Percentiles rank a stretch among this genome's conserved stretches.
phyloP scores from a whole-genome alignment of 2,888 invertebrate genomes.

The Ferrisia virgata region DNA sequence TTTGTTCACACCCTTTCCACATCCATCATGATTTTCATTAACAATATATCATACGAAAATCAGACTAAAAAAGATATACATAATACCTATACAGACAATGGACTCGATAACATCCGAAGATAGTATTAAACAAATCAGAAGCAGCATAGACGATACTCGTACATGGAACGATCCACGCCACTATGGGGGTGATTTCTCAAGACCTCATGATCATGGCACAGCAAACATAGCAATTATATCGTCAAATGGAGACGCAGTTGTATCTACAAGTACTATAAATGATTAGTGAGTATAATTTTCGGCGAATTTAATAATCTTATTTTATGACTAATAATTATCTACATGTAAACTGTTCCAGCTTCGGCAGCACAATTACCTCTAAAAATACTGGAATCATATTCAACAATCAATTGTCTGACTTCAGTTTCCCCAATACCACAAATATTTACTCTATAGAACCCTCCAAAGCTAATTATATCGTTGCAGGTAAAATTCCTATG shows the following conservation, averaged over 20 bases:
- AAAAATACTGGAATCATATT: slow-evolving; percentile 82
- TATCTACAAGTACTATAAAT: slow-evolving; percentile 88
- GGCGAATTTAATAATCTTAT: background rate
- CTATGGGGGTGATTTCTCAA: slow-evolving; percentile 49
- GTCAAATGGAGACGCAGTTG: slow-evolving; percentile 81
- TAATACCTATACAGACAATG: slow-evolving; percentile 42
- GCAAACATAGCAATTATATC: slow-evolving; percentile 77
- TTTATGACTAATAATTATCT: background rate
- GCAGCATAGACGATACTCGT: slow-evolving; percentile 50
- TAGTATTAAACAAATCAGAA: slow-evolving; percentile 32
- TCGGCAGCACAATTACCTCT: slow-evolving; percentile 59
- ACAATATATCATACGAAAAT: too few relatives aligned
- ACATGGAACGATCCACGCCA: slow-evolving; percentile 56
- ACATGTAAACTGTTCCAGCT: too few relatives aligned
- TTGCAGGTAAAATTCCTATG: slow-evolving; percentile 75
- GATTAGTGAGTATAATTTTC: slow-evolving; percentile 57
- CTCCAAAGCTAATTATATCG: slow-evolving; percentile 75
- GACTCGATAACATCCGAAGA: slow-evolving; percentile 37
- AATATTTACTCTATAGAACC: slow-evolving; percentile 71
- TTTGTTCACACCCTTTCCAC: too few relatives aligned
- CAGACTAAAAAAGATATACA: too few relatives aligned
- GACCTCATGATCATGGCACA: slow-evolving; percentile 59
- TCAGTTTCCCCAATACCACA: slow-evolving; percentile 71
- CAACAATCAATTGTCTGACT: slow-evolving; percentile 95
- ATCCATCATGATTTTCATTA: too few relatives aligned